Evolutionary conservation across 2,113 vertebrate species (phyloP).

Genomic region (Puffinus mauretanicus): DNA sequence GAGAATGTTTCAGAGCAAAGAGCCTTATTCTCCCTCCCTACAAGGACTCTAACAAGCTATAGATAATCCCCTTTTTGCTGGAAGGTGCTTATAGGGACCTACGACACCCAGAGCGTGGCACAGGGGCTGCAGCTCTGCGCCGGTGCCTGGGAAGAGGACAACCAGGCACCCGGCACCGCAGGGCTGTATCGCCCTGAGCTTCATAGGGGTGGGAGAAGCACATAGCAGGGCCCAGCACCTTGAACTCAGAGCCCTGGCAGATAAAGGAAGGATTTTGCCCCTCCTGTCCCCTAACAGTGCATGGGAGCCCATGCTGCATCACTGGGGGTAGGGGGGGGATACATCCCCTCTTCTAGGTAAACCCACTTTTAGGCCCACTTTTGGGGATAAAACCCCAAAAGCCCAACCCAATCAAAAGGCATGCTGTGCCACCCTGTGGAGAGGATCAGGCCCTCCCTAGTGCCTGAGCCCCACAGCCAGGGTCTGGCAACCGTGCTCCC

Average conservation of each 20-base stretch:
- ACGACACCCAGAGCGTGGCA: not conserved
- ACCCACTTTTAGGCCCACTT: not conserved
- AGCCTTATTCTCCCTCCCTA: constrained; percentile 35
- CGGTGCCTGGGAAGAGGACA: not conserved
- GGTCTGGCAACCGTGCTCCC: not conserved
- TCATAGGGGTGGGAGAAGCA: not conserved
- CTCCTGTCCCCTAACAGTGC: not conserved
- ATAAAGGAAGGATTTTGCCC: not conserved
- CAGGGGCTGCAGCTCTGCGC: not conserved
- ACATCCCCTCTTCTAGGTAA: not conserved
- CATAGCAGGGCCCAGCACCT: not conserved
- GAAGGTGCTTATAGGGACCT: constrained; percentile 42
- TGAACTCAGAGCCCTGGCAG: not conserved
- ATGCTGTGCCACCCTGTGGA: not conserved
- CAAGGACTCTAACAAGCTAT: constrained; percentile 54
- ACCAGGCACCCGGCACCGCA: not conserved
- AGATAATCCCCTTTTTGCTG: constrained; percentile 55
- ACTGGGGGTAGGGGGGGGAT: not conserved
- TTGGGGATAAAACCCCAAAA: not conserved
- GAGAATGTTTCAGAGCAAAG: constrained; percentile 50
- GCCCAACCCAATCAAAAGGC: not conserved
- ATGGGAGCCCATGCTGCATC: not conserved
- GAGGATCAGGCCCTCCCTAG: not conserved
- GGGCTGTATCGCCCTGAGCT: not conserved
- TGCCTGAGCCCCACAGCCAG: not conserved